A percentile compares a stretch with the other conserved stretches of the same genome.
These are phyloP conservation scores for Aleadryas rufinucha DNA, from an alignment of 2,113 vertebrate genomes.

Conservation along the genomic window DNA sequence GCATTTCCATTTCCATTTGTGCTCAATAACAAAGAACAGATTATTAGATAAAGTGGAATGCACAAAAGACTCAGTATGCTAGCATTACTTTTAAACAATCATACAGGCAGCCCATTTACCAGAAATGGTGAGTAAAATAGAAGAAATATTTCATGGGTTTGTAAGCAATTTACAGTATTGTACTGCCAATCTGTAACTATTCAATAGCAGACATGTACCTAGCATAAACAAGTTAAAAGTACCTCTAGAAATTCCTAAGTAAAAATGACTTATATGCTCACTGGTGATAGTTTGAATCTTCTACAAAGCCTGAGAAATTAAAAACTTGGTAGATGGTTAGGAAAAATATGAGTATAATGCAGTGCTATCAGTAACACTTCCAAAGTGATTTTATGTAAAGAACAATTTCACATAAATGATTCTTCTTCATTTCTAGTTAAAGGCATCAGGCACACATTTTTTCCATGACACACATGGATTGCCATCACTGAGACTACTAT, in stretches of 20 bases:
- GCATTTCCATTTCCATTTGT: not conserved
- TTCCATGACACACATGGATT: not conserved
- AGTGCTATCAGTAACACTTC: not conserved
- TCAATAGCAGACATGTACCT: not conserved
- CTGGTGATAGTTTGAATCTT: not conserved
- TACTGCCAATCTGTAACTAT: not conserved
- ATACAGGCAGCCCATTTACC: not conserved
- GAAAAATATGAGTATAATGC: not conserved
- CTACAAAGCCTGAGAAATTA: not conserved
- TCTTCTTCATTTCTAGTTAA: not conserved
- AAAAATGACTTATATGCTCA: not conserved
- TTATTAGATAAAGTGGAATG: not conserved
- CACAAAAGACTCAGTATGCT: not conserved
- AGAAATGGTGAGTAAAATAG: not conserved
- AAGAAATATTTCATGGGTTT: not conserved
- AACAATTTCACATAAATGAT: not conserved
- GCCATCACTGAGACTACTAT: not conserved
- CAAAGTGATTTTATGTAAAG: not conserved
- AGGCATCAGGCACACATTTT: not conserved
- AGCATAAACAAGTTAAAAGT: conserved; percentile 5
- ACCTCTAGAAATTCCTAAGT: not conserved
- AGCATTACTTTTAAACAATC: not conserved
- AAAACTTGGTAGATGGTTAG: not conserved
- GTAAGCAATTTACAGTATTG: not conserved
- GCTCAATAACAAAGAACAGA: not conserved